Evolutionary conservation across 2,797 vertebrate species (phyloP).

Genomic region (Sitta carolinensis): DNA sequence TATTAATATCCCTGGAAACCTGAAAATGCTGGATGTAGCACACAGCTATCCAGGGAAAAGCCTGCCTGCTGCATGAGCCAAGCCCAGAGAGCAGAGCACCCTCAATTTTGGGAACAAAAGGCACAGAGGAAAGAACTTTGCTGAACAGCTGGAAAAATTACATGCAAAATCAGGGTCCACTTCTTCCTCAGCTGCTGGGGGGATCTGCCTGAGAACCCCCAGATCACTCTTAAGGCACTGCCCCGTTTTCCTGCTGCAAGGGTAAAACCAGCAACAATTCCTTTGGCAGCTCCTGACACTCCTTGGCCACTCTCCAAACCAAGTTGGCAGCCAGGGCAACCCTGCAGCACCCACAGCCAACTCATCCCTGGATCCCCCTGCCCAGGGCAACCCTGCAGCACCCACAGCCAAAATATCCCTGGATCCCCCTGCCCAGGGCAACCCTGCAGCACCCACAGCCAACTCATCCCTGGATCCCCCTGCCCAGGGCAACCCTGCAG

Average conservation of each 20-base stretch:
- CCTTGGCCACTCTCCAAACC: not conserved
- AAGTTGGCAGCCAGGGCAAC: not conserved
- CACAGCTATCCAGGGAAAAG: constrained; percentile 23
- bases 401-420: not conserved
- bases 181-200: not conserved
- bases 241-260: not conserved
- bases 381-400: not conserved
- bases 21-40: not conserved
- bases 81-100: not conserved
- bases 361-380: not conserved
- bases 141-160: accelerated
- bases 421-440: not conserved
- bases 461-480: not conserved
- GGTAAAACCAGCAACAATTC: not conserved
- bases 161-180: not conserved
- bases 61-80: not conserved
- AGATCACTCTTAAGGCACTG: not conserved
- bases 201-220: not conserved
- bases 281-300: not conserved
- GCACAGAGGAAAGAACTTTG: not conserved
- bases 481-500: not conserved
- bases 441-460: not conserved
- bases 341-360: not conserved
- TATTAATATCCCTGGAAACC: constrained; percentile 23
- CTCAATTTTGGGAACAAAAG: not conserved